A percentile compares a stretch with the other conserved stretches of the same genome.
Conservation (phyloP, 2,888 invertebrate species). For the Polietes domitor region DNA sequence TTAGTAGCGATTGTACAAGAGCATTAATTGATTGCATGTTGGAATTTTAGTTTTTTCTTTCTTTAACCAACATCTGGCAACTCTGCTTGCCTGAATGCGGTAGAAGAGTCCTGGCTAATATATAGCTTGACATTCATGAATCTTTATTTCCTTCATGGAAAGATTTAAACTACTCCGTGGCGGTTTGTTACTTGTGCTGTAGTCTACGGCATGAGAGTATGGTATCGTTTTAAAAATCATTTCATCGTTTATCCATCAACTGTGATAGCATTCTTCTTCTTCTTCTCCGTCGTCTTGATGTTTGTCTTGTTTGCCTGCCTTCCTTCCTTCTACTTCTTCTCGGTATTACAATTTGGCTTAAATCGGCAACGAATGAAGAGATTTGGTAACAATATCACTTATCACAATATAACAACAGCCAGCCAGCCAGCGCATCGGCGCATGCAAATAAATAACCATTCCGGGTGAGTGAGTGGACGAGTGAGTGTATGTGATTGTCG, state of each 20-base stretch:
- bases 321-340: no score
- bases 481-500: conserved; percentile 9
- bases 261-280: conserved; percentile 52
- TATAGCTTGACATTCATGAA: conserved; percentile 55
- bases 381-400: conserved; percentile 81
- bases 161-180: conserved; percentile 54
- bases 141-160: conserved; percentile 67
- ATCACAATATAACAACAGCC: conserved; percentile 67
- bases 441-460: conserved; percentile 66
- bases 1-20: no score
- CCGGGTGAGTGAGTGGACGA: background rate
- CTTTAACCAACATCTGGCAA: no score
- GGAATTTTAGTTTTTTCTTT: no score
- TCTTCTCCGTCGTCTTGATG: no score
- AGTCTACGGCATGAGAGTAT: background rate
- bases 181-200: conserved; percentile 62
- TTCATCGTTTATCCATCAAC: conserved; percentile 72
- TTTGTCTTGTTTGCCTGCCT: conserved; percentile 72
- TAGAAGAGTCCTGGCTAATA: conserved; percentile 29
- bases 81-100: background rate
- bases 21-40: no score
- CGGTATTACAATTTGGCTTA: conserved; percentile 79
- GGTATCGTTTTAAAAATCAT: conserved; percentile 75
- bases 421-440: conserved; percentile 48
- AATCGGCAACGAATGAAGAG: conserved; percentile 81